These are phyloP conservation scores for Chironex yamaguchii DNA, from an alignment of 30 jellyfish, hydroid and myxozoan genomes.

Conservation along the genomic window DNA sequence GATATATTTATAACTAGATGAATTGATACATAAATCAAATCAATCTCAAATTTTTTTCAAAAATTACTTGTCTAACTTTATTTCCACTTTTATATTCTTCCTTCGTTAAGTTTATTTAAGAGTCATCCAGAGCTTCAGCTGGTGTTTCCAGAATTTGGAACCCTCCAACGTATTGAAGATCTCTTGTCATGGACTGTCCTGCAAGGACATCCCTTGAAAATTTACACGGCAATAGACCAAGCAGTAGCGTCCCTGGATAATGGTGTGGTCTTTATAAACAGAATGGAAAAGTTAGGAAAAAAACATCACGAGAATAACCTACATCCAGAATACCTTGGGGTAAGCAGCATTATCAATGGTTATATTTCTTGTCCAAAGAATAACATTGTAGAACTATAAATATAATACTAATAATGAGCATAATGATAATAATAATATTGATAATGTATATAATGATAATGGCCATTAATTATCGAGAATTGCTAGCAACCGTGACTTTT, in stretches of 20 bases:
- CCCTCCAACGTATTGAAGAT: conserved; percentile 42
- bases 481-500: too few relatives aligned
- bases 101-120: conserved; percentile 42
- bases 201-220: conserved; percentile 78
- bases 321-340: conserved; percentile 72
- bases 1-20: too few relatives aligned
- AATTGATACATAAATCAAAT: too few relatives aligned
- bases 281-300: conserved; percentile 68
- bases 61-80: too few relatives aligned
- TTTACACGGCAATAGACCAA: conserved; percentile 42
- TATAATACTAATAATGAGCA: too few relatives aligned
- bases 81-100: neutral
- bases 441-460: too few relatives aligned
- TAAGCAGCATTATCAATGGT: too few relatives aligned
- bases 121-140: conserved; percentile 54
- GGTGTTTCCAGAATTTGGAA: conserved; percentile 74
- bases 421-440: too few relatives aligned
- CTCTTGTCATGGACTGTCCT: conserved; percentile 7
- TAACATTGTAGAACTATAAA: too few relatives aligned
- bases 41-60: too few relatives aligned
- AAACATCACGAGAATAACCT: conserved; percentile 70
- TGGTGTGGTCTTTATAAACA: conserved; percentile 56
- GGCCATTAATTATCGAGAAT: too few relatives aligned
- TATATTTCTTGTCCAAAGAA: too few relatives aligned
- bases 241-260: conserved; percentile 70